Evolutionary conservation across 1,140 invertebrate genomes (phyloP).

Genomic region (Mycetomoellerius zeteki): DNA sequence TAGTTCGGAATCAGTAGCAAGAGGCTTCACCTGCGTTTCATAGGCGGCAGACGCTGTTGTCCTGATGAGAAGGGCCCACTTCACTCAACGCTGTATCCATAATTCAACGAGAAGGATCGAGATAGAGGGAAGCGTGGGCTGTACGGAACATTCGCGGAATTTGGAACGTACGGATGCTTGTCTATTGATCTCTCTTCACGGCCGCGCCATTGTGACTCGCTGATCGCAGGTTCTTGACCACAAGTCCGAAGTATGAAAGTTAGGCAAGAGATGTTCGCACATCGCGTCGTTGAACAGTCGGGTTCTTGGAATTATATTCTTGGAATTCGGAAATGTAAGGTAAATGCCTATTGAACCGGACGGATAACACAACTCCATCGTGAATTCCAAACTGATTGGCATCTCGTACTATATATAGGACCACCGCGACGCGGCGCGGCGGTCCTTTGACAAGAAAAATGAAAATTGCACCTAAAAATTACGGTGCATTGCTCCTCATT

Average conservation of each 20-base stretch:
- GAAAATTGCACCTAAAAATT: constrained; percentile 18
- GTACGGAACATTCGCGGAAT: constrained; percentile 57
- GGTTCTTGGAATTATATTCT: constrained; percentile 6
- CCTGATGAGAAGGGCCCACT: constrained; percentile 40
- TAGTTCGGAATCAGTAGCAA: constrained; percentile 35
- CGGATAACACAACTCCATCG: neutral
- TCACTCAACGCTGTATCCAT: constrained; percentile 30
- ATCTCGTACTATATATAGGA: neutral
- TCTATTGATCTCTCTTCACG: constrained; percentile 66
- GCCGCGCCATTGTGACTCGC: neutral
- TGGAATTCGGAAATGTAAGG: neutral
- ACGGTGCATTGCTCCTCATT: neutral
- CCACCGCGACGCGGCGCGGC: no score
- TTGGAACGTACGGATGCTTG: constrained; percentile 51
- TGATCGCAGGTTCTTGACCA: neutral
- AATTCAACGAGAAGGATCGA: constrained; percentile 56
- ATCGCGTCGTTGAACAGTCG: neutral
- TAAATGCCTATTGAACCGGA: constrained; percentile 15
- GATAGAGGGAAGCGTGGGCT: neutral
- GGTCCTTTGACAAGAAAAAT: neutral
- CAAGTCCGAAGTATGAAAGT: constrained; percentile 37
- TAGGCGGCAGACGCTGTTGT: neutral
- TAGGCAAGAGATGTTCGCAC: constrained; percentile 1
- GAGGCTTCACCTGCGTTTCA: constrained; percentile 28
- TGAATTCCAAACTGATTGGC: constrained; percentile 47